Percentiles rank a stretch among this genome's conserved stretches.
Conservation (phyloP, 1,140 invertebrate species). For the Rhyacophila brunnea region DNA sequence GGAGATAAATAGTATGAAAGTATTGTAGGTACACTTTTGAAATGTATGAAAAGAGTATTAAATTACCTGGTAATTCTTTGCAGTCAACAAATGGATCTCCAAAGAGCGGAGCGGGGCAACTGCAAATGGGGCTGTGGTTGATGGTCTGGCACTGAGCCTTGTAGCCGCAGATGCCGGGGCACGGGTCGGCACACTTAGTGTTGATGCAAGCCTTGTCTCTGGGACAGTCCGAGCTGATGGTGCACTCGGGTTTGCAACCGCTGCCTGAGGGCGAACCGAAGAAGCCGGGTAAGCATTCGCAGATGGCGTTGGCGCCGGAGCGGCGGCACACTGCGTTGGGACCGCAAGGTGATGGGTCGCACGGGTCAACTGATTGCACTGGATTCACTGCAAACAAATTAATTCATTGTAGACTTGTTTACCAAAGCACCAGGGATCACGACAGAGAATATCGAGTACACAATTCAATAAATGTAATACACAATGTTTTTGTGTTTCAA, state of each 20-base stretch:
- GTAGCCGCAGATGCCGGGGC: conserved; percentile 68
- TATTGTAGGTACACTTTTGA: too few relatives aligned
- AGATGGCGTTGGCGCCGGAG: conserved; percentile 61
- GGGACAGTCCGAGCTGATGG: conserved; percentile 72
- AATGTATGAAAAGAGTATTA: too few relatives aligned
- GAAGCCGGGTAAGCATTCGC: conserved; percentile 70
- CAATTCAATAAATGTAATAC: too few relatives aligned
- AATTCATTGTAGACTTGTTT: too few relatives aligned
- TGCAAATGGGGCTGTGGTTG: conserved; percentile 79
- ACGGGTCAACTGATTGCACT: conserved; percentile 55
- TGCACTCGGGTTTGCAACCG: conserved; percentile 73
- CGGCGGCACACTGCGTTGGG: conserved; percentile 68
- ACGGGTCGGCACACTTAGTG: conserved; percentile 73
- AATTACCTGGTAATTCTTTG: conserved; percentile 39
- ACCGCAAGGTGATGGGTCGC: conserved; percentile 71
- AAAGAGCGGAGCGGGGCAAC: conserved; percentile 65
- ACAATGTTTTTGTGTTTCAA: too few relatives aligned
- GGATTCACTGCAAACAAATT: conserved; percentile 26
- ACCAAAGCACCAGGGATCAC: too few relatives aligned
- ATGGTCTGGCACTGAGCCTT: conserved; percentile 67
- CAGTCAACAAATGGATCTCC: conserved; percentile 78
- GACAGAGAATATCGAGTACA: too few relatives aligned
- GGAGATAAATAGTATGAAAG: too few relatives aligned
- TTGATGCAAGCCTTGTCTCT: conserved; percentile 71
- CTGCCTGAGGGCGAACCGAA: conserved; percentile 48